Percentiles rank a stretch among this genome's conserved stretches.
Evolutionary conservation across 1,140 invertebrate genomes (phyloP).

Genomic region (Planococcus citri): DNA sequence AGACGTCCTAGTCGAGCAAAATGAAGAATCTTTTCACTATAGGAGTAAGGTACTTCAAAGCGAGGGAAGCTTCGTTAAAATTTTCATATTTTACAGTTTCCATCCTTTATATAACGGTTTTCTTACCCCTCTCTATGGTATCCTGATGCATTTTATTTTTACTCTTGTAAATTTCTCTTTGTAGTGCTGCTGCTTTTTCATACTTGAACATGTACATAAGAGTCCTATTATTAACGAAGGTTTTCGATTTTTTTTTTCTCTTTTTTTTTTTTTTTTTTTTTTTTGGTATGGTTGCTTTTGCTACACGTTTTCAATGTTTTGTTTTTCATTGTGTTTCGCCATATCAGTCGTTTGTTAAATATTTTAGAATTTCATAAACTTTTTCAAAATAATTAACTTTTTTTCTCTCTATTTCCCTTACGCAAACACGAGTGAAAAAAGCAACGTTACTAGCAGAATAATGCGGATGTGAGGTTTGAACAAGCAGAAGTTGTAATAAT

Average conservation of each 20-base stretch:
- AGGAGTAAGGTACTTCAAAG: not conserved
- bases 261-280: not conserved
- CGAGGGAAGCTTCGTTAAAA: not conserved
- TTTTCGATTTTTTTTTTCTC: not conserved
- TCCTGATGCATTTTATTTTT: slow-evolving; percentile 1
- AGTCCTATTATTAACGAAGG: not conserved
- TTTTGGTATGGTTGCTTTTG: not conserved
- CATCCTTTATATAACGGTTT: not conserved
- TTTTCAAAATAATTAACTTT: not conserved
- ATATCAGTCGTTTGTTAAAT: not conserved
- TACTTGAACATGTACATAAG: slow-evolving; percentile 2
- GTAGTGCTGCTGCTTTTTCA: not conserved
- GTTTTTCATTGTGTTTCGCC: not conserved
- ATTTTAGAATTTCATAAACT: not conserved
- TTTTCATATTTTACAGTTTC: slow-evolving; percentile 1
- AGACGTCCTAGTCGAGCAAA: not conserved
- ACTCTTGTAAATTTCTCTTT: slow-evolving; percentile 2
- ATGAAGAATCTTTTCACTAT: not conserved
- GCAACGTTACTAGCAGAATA: too few relatives aligned
- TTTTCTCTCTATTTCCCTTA: not conserved
- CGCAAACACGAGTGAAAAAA: too few relatives aligned
- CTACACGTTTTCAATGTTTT: not conserved
- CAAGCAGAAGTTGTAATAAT: too few relatives aligned
- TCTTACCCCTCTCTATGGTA: not conserved
- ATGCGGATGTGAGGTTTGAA: too few relatives aligned